Conservation (phyloP, 2,113 vertebrate genomes). For the Microtus richardsoni region DNA sequence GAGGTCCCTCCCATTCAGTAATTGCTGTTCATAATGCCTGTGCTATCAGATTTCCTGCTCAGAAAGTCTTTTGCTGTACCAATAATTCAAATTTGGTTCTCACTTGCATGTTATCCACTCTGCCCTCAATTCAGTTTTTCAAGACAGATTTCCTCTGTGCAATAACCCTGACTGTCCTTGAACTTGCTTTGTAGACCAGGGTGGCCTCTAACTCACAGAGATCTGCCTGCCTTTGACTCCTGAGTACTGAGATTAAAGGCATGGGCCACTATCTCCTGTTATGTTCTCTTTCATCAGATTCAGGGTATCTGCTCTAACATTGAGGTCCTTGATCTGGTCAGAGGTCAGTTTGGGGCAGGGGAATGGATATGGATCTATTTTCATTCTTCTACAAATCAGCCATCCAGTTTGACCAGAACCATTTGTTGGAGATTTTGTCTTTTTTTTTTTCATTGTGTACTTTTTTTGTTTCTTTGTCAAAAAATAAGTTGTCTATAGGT, state of each 20-base stretch:
- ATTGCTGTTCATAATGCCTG: not conserved
- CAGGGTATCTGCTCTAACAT: no score
- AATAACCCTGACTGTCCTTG: no score
- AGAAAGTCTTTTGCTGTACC: not conserved
- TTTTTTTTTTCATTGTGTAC: not conserved
- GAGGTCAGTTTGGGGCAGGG: not conserved
- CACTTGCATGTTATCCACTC: no score
- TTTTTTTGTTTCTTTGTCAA: not conserved
- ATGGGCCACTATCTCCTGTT: no score
- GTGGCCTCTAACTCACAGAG: no score
- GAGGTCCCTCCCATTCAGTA: not conserved
- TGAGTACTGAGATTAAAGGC: no score
- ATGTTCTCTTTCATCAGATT: no score
- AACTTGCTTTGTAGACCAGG: no score
- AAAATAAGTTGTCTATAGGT: not conserved
- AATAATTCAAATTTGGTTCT: not conserved
- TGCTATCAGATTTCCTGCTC: not conserved
- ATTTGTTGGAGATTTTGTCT: not conserved
- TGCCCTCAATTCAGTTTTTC: no score
- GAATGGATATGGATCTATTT: not conserved
- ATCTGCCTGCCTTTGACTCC: no score
- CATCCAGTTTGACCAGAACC: not conserved
- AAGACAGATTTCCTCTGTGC: no score
- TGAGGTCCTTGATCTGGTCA: no score
- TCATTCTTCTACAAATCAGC: not conserved